Conservation (phyloP, 2,113 vertebrate species). For the Daubentonia madagascariensis region DNA sequence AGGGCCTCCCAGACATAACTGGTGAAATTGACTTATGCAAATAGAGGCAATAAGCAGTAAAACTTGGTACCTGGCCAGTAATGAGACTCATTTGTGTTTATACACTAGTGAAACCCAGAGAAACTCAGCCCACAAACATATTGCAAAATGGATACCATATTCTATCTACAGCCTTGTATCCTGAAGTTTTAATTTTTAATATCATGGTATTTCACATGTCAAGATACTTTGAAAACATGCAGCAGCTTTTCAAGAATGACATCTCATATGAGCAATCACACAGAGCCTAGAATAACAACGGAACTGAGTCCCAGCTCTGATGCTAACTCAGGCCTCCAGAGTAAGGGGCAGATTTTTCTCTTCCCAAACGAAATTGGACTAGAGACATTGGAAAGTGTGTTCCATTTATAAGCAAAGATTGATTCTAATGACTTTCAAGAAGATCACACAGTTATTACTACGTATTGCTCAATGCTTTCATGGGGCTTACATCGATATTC, state of each 20-base stretch:
- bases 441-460: background rate
- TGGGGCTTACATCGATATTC: background rate
- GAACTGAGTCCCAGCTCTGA: background rate
- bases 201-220: background rate
- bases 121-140: background rate
- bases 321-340: background rate
- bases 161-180: background rate
- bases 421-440: background rate
- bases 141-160: background rate
- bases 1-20: background rate
- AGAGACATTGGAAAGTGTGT: background rate
- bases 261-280: background rate
- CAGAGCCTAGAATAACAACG: background rate
- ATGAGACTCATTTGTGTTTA: background rate
- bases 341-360: background rate
- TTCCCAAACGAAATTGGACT: background rate
- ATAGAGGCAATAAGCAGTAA: background rate
- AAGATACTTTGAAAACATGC: background rate
- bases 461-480: background rate
- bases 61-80: background rate
- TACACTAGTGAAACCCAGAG: background rate
- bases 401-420: background rate
- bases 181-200: background rate
- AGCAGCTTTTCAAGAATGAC: background rate
- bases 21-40: background rate